Evolutionary conservation across 2,113 vertebrate species (phyloP).

Genomic region (Cebus imitator): DNA sequence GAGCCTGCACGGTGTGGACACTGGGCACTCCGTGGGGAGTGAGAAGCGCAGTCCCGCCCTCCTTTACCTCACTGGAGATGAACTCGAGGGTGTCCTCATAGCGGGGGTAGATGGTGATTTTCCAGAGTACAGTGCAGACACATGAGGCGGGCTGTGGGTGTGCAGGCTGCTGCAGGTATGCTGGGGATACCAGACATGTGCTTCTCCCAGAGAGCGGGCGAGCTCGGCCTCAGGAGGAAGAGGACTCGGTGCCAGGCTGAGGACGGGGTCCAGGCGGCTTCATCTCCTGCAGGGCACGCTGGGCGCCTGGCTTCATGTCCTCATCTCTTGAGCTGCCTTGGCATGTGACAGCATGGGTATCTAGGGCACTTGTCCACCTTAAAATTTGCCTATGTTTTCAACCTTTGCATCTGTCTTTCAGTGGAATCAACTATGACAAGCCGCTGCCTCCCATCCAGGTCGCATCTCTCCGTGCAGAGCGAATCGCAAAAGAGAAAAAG

Average conservation of each 20-base stretch:
- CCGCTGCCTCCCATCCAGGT: constrained; percentile 90
- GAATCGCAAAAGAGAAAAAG: constrained; percentile 91
- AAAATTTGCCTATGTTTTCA: neutral
- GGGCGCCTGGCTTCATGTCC: neutral
- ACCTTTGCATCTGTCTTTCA: constrained; percentile 68
- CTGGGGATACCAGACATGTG: neutral
- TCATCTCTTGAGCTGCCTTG: neutral
- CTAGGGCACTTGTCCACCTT: too few species aligned
- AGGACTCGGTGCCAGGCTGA: neutral
- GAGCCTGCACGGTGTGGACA: neutral
- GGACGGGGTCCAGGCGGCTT: neutral
- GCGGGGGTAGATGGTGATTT: neutral
- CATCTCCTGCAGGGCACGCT: too few species aligned
- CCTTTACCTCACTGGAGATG: neutral
- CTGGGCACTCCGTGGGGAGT: neutral
- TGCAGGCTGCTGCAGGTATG: neutral
- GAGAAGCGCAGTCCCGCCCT: neutral
- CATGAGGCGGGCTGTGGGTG: neutral
- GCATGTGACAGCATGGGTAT: neutral
- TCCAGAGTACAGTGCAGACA: neutral
- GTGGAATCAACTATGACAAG: constrained; percentile 91
- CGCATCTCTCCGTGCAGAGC: constrained; percentile 89
- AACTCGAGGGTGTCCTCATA: neutral
- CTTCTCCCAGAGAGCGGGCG: neutral
- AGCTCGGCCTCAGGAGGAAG: neutral